A percentile compares a stretch with the other conserved stretches of the same genome.
Evolutionary conservation across 2,888 invertebrate species (phyloP).

Genomic region (Pocota personata): DNA sequence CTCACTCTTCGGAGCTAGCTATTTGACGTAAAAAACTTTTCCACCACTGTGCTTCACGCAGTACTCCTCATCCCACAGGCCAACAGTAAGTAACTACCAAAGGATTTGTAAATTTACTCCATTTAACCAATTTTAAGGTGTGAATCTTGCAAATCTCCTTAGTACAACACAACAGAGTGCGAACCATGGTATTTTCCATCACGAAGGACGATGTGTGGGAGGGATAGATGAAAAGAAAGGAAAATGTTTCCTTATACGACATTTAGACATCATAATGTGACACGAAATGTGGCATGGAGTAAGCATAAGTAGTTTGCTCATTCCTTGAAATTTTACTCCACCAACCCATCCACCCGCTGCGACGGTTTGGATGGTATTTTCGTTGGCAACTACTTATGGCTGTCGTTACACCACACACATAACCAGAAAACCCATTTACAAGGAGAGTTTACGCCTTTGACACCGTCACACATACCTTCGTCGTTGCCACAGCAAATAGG

Average conservation of each 20-base stretch:
- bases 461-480: slow-evolving; percentile 37
- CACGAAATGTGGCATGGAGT: slow-evolving; percentile 68
- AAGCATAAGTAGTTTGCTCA: slow-evolving; percentile 72
- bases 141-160: slow-evolving; percentile 66
- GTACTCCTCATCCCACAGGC: background rate
- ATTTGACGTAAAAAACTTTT: background rate
- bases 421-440: slow-evolving; percentile 55
- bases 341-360: background rate
- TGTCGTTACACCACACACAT: slow-evolving; percentile 29
- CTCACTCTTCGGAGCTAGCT: background rate
- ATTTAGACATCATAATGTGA: slow-evolving; percentile 72
- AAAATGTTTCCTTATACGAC: slow-evolving; percentile 32
- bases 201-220: slow-evolving; percentile 5
- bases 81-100: slow-evolving; percentile 58
- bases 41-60: background rate
- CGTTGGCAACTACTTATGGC: slow-evolving; percentile 41
- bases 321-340: slow-evolving; percentile 35
- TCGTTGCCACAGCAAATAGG: background rate
- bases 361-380: slow-evolving; percentile 20
- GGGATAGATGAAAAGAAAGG: background rate
- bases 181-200: background rate
- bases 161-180: slow-evolving; percentile 27
- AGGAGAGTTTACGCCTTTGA: slow-evolving; percentile 58
- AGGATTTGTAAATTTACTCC: slow-evolving; percentile 72
- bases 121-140: slow-evolving; percentile 72